Conservation (phyloP, 2,797 vertebrate species). For the Chanos chanos region DNA sequence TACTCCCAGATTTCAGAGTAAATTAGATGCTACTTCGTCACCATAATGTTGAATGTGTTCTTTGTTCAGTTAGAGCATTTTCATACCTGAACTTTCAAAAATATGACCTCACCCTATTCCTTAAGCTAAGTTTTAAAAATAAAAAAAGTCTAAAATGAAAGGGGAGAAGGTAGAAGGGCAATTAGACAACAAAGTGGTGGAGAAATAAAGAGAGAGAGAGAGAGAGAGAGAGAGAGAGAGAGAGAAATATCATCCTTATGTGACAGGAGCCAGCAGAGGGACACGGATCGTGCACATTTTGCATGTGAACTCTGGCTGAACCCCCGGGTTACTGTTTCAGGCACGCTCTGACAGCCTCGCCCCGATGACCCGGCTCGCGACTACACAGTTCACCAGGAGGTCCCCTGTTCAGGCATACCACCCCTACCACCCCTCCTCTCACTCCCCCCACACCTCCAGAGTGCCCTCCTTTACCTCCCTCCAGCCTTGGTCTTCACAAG, state of each 20-base stretch:
- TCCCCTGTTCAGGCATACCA: conserved; percentile 69
- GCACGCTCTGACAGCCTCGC: conserved; percentile 80
- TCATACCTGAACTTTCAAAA: too few relatives aligned
- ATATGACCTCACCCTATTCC: too few relatives aligned
- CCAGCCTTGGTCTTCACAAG: conserved; percentile 25
- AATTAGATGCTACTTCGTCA: too few relatives aligned
- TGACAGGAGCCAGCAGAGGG: conserved; percentile 64
- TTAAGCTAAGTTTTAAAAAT: too few relatives aligned
- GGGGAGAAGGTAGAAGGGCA: too few relatives aligned
- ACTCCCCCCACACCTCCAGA: conserved; percentile 37
- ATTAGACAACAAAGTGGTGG: too few relatives aligned
- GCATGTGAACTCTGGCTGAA: conserved; percentile 93
- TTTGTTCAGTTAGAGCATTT: too few relatives aligned
- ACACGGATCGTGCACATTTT: conserved; percentile 75
- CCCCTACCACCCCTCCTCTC: conserved; percentile 23
- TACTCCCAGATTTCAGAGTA: too few relatives aligned
- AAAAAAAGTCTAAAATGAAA: too few relatives aligned
- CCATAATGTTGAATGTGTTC: too few relatives aligned
- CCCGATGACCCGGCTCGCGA: conserved; percentile 85
- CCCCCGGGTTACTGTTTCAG: conserved; percentile 81
- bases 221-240: not conserved
- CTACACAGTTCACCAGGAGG: conserved; percentile 82
- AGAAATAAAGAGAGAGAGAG: too few relatives aligned
- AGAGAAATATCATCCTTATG: conserved; percentile 32
- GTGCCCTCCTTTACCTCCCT: not conserved